Evolutionary conservation across 2,888 invertebrate species (phyloP).

Genomic region (Andrena hattorfiana): DNA sequence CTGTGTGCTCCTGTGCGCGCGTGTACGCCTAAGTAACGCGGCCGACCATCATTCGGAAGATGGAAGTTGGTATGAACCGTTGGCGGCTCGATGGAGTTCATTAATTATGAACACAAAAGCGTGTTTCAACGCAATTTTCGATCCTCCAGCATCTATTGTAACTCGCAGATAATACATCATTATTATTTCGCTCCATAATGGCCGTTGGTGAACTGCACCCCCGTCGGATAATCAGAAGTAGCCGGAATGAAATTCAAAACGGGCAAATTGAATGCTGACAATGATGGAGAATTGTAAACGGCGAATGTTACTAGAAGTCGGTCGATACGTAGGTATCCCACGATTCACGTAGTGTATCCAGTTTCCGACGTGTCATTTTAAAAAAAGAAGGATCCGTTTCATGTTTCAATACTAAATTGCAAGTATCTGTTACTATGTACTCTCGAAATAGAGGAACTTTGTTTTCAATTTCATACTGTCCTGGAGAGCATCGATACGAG

Average conservation of each 20-base stretch:
- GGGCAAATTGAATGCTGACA: slow-evolving; percentile 41
- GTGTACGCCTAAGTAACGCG: slow-evolving; percentile 29
- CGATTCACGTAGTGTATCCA: not conserved
- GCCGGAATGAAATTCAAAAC: slow-evolving; percentile 44
- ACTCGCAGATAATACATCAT: slow-evolving; percentile 59
- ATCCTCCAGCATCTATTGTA: slow-evolving; percentile 50
- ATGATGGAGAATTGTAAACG: slow-evolving; percentile 35
- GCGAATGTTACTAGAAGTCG: slow-evolving; percentile 7
- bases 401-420: too few relatives aligned
- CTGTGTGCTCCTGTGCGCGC: not conserved
- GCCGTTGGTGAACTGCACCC: not conserved
- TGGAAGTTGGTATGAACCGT: slow-evolving; percentile 54
- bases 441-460: too few relatives aligned
- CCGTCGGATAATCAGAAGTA: slow-evolving; percentile 23
- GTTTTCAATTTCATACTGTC: too few relatives aligned
- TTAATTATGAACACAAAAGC: slow-evolving; percentile 71
- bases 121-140: slow-evolving; percentile 59
- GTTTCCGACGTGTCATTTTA: not conserved
- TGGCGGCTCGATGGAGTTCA: slow-evolving; percentile 58
- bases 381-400: not conserved
- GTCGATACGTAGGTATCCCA: not conserved
- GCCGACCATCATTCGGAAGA: slow-evolving; percentile 62
- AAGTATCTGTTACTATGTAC: too few relatives aligned
- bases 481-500: too few relatives aligned
- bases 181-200: slow-evolving; percentile 56